phyloP scores from a whole-genome alignment of 1,140 invertebrate species.

The Bombus waltoni region DNA sequence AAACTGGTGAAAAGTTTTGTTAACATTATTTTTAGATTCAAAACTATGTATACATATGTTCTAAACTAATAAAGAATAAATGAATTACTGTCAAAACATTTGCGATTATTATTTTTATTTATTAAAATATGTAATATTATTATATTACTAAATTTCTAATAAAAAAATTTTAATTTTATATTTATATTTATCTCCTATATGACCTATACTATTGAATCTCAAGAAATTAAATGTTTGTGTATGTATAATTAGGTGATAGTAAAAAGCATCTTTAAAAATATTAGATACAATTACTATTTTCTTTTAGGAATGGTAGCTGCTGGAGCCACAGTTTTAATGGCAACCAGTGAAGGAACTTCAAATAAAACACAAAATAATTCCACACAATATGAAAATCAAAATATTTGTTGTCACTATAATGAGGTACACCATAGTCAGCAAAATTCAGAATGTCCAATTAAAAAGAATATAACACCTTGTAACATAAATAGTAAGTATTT shows the following conservation, averaged over 20 bases:
- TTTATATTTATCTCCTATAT: conserved; percentile 17
- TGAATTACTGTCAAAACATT: conserved; percentile 26
- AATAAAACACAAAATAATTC: conserved; percentile 58
- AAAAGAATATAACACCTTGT: conserved; percentile 52
- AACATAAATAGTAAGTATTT: conserved; percentile 57
- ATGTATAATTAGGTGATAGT: conserved; percentile 19
- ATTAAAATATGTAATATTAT: not conserved
- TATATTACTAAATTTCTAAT: not conserved
- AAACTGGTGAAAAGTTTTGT: conserved; percentile 39
- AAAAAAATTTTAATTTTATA: not conserved
- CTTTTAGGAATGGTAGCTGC: conserved; percentile 73
- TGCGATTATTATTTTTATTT: conserved; percentile 30
- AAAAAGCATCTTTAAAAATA: not conserved
- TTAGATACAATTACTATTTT: not conserved
- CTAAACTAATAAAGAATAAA: conserved; percentile 43
- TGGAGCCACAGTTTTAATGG: conserved; percentile 71
- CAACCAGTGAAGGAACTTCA: conserved; percentile 70
- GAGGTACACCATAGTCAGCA: conserved; percentile 55
- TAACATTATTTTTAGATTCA: conserved; percentile 30
- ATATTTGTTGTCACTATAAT: conserved; percentile 44
- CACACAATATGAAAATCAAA: conserved; percentile 49
- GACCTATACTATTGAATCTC: conserved; percentile 14
- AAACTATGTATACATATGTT: conserved; percentile 25
- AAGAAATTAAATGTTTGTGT: conserved; percentile 21
- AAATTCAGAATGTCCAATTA: conserved; percentile 48